Base-by-base conservation (phyloP, 2,797 vertebrate genomes). In the Lophius americanus region DNA sequence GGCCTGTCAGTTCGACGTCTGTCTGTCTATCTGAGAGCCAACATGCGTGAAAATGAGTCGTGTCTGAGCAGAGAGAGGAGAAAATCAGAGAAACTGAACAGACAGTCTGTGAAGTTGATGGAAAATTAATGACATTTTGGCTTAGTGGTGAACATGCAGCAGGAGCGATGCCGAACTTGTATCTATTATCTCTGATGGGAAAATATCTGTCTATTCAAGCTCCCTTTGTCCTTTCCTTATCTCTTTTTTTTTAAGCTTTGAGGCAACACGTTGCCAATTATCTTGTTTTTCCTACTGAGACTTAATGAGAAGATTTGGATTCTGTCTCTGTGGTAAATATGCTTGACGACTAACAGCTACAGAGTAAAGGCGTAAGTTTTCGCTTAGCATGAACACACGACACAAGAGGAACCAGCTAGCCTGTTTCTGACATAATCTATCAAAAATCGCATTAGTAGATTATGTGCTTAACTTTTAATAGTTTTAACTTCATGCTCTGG, bases 131-230 rank as follows among this genome's bases (percentile, higher is more conserved):
- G 39, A 23, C 23, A 23, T 59, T 41, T 48, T 43, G 53, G 32
- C 35, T 68, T 46, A 54, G 60, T 1, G 54, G 8, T 48, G 5
- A 58, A 63, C 68, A 76, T 80, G 71, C 68, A 71, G 58, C 60
- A 67, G 44, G 48, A 59, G 37, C 14, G 68, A 73, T 12, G 44
- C 11, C 38, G 63, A 52, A 51, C 12, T 39, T 58, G 7, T 13
- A 59, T 1, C 23, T 23, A 23, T 23, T 23, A 23, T 23, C 23
- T 23, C 23, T 23, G 23, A 23, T 23, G 23, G 23, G 23, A 23
- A 23, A 23, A 23, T 23, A 23, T 23, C 23, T 23, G 1, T 23
- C 23, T 23, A 23, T 23, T 23, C 7, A 10, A 43, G 8, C 42
- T 43, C 8, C 8, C 3, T 43, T 43, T 9, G 6, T 61, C 10